phyloP scores from a whole-genome alignment of 2,113 vertebrate species.

The Cinclus mexicanus region DNA sequence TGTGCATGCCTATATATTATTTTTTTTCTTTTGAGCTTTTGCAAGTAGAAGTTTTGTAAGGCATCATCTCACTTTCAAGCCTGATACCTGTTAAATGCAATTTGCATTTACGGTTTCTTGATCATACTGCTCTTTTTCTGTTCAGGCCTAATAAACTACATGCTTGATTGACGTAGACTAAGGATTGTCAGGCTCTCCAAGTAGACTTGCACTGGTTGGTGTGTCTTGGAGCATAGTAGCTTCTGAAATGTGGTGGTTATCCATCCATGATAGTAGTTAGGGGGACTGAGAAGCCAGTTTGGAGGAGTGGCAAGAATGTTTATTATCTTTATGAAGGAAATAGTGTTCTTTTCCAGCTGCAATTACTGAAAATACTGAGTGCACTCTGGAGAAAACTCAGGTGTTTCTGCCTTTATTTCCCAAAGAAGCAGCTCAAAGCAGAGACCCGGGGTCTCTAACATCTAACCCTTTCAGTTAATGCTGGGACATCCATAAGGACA shows the following conservation, averaged over 20 bases:
- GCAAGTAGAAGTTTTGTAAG: slow-evolving; percentile 5
- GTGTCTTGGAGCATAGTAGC: slow-evolving; percentile 23
- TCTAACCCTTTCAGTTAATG: not conserved
- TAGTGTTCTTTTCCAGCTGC: not conserved
- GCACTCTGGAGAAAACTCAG: not conserved
- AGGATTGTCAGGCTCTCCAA: not conserved
- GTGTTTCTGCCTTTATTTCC: not conserved
- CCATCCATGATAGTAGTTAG: not conserved
- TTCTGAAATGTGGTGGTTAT: not conserved
- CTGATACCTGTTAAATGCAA: slow-evolving; percentile 29
- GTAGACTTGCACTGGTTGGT: slow-evolving; percentile 5
- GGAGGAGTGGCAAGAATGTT: not conserved
- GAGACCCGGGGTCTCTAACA: not conserved
- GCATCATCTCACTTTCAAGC: not conserved
- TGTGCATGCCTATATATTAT: slow-evolving; percentile 34
- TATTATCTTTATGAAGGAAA: not conserved
- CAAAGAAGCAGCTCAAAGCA: not conserved
- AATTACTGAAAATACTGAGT: not conserved
- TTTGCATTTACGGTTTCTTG: slow-evolving; percentile 23
- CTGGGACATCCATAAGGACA: not conserved
- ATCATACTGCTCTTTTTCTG: not conserved
- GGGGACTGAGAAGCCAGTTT: not conserved
- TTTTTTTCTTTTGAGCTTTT: slow-evolving; percentile 21
- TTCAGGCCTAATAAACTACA: slow-evolving; percentile 6
- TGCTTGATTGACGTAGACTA: slow-evolving; percentile 15